Percentiles rank a stretch among this genome's conserved stretches.
phyloP scores from a whole-genome alignment of 2,888 invertebrate species.

The Iselma pallidipennis region DNA sequence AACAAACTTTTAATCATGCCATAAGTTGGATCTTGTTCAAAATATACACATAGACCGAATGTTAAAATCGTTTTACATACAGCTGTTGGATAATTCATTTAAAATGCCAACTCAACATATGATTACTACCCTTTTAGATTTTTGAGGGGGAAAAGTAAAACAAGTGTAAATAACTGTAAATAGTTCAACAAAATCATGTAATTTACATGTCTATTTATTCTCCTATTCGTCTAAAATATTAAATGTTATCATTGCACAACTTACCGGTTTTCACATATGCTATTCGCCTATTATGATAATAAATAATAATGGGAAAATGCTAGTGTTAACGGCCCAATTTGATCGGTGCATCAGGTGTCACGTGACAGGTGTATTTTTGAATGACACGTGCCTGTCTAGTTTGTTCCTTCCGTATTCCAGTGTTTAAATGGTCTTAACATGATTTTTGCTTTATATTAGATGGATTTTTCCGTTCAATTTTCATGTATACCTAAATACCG shows the following conservation, averaged over 20 bases:
- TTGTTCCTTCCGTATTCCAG: slow-evolving; percentile 15
- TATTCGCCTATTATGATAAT: background rate
- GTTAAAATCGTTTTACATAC: slow-evolving; percentile 22
- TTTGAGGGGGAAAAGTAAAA: background rate
- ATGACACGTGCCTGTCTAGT: slow-evolving; percentile 41
- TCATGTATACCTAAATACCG: background rate
- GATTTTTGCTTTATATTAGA: slow-evolving; percentile 16
- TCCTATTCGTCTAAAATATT: background rate
- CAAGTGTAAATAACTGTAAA: background rate
- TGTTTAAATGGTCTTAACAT: slow-evolving; percentile 8
- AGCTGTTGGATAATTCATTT: slow-evolving; percentile 22
- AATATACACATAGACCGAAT: slow-evolving; percentile 12
- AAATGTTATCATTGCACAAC: slow-evolving; percentile 14
- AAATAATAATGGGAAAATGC: slow-evolving; percentile 14
- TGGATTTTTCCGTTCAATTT: slow-evolving; percentile 2
- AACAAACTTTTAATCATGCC: slow-evolving; percentile 22
- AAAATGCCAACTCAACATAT: slow-evolving; percentile 2
- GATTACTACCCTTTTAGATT: background rate
- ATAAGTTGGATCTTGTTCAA: slow-evolving; percentile 13
- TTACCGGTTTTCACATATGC: slow-evolving; percentile 36
- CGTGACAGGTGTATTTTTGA: slow-evolving; percentile 47
- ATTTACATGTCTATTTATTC: background rate
- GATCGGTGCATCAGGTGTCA: slow-evolving; percentile 46
- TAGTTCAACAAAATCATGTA: background rate
- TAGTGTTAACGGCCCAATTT: slow-evolving; percentile 40